Evolutionary conservation across 1,140 invertebrate species (phyloP), one percentile per base, ranked within the genome.

Genomic region (Chironomus striatipennis): DNA sequence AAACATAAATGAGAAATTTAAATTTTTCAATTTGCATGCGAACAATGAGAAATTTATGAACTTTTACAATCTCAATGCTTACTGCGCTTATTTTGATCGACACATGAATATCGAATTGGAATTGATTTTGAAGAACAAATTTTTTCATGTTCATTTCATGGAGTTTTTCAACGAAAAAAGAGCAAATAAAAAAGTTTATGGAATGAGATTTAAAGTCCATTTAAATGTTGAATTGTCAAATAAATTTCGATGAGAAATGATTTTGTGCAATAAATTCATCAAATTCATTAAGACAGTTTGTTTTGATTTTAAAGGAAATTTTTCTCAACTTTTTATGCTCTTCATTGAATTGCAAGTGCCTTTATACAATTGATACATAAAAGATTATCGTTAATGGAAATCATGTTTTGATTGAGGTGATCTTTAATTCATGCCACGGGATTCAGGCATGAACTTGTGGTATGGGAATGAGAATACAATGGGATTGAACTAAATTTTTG

Each of bases 221-320:
- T 70, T 70, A 20, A 70, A 70, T 70, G 47, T 70, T 70, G 17
- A 15, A 70, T 70, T 70, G 65, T 70, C 65, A 70, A 70, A 70
- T 70, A 70, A 70, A 70, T 70, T 70, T 70, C 65, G 65, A 70
- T 0, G n/a, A 18, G 18, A 9, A 9, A 70, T 70, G 17, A 70
- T 18, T 70, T 10, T 70, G 65, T 70, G 18, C 65, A 70, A 70
- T 70, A 70, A 70, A 70, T 70, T 20, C 65, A 70, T 70, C 65
- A 70, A 20, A 18, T 18, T n/a, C n/a, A 10, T 34, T 5, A 34
- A 34, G 24, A 34, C 24, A 34, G 47, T 47, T 47, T 15, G 43
- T 57, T 57, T 57, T n/a, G 47, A 47, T 47, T 47, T 47, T 47
- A 3, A 15, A 2, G 43, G 43, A 34, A 1, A 2, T 34, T 5